These are phyloP conservation scores for Yponomeuta evonymella DNA, from an alignment of 2,888 invertebrate genomes.

Conservation along the genomic window DNA sequence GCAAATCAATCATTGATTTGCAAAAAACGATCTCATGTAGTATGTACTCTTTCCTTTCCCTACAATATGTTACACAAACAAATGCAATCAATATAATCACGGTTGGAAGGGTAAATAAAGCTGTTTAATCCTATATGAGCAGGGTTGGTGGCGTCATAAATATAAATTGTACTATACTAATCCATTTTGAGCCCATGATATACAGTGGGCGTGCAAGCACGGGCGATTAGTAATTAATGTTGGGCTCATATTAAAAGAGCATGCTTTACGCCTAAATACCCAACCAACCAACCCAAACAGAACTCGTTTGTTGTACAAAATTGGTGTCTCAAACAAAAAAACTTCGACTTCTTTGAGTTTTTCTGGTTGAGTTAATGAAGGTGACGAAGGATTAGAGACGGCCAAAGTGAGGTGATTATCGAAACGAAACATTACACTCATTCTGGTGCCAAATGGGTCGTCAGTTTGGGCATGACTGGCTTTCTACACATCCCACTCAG, in stretches of 20 bases:
- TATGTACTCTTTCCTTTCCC: neutral
- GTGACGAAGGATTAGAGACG: too few species aligned
- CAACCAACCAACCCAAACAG: neutral
- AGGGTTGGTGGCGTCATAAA: neutral
- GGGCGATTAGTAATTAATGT: neutral
- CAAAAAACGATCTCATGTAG: neutral
- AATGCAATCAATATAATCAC: neutral
- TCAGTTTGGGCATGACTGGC: neutral
- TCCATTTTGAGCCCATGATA: neutral
- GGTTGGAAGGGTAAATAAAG: conserved; percentile 2
- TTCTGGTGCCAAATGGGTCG: neutral
- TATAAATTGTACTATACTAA: neutral
- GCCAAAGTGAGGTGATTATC: neutral
- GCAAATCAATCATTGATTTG: neutral
- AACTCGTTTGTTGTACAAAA: neutral
- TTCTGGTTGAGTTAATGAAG: too few species aligned
- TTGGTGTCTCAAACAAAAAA: neutral
- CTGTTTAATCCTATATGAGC: neutral
- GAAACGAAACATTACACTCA: neutral
- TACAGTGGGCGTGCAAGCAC: neutral
- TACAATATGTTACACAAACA: neutral
- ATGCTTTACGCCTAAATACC: neutral
- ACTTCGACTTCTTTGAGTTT: neutral
- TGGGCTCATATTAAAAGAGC: neutral
- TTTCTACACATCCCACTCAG: neutral